Percentiles rank a stretch among this genome's conserved stretches.
Conservation (phyloP, 2,113 vertebrate species). For the Zosterops pallidus region DNA sequence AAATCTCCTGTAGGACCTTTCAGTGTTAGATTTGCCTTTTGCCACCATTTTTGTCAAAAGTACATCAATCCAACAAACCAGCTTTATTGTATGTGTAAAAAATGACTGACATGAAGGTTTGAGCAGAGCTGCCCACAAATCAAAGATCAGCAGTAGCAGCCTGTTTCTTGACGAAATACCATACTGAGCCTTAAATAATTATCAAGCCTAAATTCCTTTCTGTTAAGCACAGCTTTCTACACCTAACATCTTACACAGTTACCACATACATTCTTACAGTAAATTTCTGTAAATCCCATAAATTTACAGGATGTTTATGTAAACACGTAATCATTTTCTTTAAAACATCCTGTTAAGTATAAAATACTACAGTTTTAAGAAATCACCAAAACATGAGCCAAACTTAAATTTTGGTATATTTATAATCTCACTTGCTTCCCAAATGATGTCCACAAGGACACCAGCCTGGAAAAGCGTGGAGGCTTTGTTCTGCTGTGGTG, state of each 20-base stretch:
- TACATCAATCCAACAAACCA: neutral
- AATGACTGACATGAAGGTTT: neutral
- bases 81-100: neutral
- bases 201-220: neutral
- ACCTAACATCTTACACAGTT: neutral
- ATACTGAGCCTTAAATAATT: neutral
- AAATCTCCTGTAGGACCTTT: neutral
- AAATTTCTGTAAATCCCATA: neutral
- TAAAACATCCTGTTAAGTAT: neutral
- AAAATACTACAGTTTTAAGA: neutral
- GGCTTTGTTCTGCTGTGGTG: neutral
- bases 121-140: neutral
- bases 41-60: neutral
- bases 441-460: neutral
- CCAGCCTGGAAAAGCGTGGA: neutral
- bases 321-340: neutral
- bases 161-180: neutral
- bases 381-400: neutral
- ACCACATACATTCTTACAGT: accelerated
- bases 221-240: neutral
- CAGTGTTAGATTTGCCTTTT: neutral
- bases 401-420: neutral
- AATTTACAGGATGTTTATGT: neutral
- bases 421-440: neutral
- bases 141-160: neutral